These are phyloP conservation scores for Rhynchotus rufescens DNA, from an alignment of 2,797 vertebrate genomes.

Conservation along the genomic window DNA sequence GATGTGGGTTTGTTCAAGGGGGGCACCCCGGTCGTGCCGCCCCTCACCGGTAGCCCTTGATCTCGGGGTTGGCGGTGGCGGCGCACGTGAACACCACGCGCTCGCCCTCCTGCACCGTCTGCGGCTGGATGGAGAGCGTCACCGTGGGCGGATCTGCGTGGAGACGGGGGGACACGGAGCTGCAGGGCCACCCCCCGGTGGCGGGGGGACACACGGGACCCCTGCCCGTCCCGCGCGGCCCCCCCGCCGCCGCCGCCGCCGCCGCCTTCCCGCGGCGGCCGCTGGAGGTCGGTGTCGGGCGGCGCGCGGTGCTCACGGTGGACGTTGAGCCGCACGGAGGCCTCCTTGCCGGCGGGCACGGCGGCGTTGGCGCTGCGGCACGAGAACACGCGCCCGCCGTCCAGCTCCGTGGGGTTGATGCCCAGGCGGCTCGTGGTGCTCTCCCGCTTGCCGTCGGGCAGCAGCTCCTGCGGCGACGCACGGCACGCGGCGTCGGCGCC, in stretches of 20 bases:
- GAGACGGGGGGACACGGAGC: not conserved
- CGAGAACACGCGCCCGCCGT: conserved; percentile 89
- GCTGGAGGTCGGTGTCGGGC: conserved; percentile 31
- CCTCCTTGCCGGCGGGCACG: conserved; percentile 87
- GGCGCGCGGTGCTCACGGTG: conserved; percentile 84
- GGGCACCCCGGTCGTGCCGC: too few relatives aligned
- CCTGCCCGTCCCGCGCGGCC: too few relatives aligned
- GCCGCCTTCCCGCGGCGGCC: not conserved
- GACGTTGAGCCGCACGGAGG: conserved; percentile 88
- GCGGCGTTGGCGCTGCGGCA: conserved; percentile 91
- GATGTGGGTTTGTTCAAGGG: too few relatives aligned
- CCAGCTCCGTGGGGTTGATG: conserved; percentile 88
- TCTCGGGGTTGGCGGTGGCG: conserved; percentile 93
- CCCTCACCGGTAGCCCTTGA: conserved; percentile 91
- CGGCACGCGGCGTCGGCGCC: too few relatives aligned
- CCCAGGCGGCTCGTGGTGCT: conserved; percentile 90
- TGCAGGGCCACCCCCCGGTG: too few relatives aligned
- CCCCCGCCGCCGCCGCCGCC: too few relatives aligned
- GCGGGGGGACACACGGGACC: not conserved
- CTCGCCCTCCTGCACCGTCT: conserved; percentile 94
- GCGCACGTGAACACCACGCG: conserved; percentile 92
- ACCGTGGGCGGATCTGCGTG: conserved; percentile 90
- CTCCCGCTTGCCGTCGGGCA: conserved; percentile 91
- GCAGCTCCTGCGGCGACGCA: conserved; percentile 82
- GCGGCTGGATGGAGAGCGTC: conserved; percentile 93